Evolutionary conservation across 2,113 vertebrate genomes (phyloP), one percentile per base, ranked within the genome.

Genomic region (Acinonyx jubatus): DNA sequence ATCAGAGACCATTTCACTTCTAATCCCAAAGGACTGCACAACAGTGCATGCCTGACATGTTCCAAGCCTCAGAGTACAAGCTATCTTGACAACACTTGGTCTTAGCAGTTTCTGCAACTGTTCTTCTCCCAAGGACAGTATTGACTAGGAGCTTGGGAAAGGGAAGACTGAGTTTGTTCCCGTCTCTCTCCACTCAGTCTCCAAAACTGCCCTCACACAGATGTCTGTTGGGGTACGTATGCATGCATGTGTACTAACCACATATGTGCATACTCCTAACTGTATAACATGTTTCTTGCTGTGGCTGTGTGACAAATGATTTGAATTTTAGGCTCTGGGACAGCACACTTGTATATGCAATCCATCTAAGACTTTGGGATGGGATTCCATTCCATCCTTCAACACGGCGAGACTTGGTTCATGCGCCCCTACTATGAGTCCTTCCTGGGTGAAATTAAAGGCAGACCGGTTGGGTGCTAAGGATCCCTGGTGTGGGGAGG

Each of bases 401-500:
- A 97, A 74, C 98, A 98, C 98, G 98, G 97, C 36, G 4, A 98
- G 94, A 98, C 94, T 97, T 98, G 97, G 97, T 99, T 98, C 98
- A 98, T 98, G 96, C 69, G 88, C 98, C 98, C 97, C 98, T 98
- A 98, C 94, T 98, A 93, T 96, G 85, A 98, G 97, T 98, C 98
- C 98, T 99, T 96, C 98, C 98, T 98, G 98, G 99, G 97, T 98
- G 98, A 98, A 99, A 98, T 98, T 99, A 98, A 99, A 99, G 99
- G 99, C 98, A 98, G 99, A 99, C 99, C 97, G 98, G 98, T 98
- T 98, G 98, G 99, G 98, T 99, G 99, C 98, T 99, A 99, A 98
- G 98, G 98, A 99, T 99, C 99, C 98, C 99, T 99, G 99, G 99
- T 98, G 98, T 98, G 98, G 98, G 99, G 99, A 99, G 97, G 98